These are phyloP conservation scores for Bagarius yarrelli DNA, from an alignment of 2,113 vertebrate genomes.

Conservation along the genomic window DNA sequence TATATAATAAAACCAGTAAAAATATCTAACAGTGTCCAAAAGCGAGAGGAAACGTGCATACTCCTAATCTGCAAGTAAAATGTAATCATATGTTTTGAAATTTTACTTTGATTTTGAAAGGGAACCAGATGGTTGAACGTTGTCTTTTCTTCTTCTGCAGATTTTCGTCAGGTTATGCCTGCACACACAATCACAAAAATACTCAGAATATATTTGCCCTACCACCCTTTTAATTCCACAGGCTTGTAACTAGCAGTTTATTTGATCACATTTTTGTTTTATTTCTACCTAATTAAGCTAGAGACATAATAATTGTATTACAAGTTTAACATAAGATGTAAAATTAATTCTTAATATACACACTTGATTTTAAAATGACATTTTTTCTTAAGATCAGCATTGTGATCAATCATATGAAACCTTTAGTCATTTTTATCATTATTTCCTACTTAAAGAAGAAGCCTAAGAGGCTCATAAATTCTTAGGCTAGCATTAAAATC, in stretches of 20 bases:
- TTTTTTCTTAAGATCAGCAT: not conserved
- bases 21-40: not conserved
- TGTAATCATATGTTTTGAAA: not conserved
- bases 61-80: not conserved
- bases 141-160: not conserved
- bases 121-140: not conserved
- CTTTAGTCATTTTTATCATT: not conserved
- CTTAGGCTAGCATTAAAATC: not conserved
- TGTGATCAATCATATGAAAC: not conserved
- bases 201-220: not conserved
- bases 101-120: not conserved
- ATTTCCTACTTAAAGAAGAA: not conserved
- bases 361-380: no score
- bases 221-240: not conserved
- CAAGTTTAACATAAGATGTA: not conserved
- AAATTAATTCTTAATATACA: no score
- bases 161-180: not conserved
- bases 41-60: not conserved
- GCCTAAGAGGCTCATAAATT: no score
- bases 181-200: not conserved
- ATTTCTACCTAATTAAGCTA: not conserved
- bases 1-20: not conserved
- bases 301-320: not conserved
- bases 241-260: not conserved
- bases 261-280: not conserved